Evolutionary conservation across 1,140 invertebrate species (phyloP).

Genomic region (Portunus trituberculatus): DNA sequence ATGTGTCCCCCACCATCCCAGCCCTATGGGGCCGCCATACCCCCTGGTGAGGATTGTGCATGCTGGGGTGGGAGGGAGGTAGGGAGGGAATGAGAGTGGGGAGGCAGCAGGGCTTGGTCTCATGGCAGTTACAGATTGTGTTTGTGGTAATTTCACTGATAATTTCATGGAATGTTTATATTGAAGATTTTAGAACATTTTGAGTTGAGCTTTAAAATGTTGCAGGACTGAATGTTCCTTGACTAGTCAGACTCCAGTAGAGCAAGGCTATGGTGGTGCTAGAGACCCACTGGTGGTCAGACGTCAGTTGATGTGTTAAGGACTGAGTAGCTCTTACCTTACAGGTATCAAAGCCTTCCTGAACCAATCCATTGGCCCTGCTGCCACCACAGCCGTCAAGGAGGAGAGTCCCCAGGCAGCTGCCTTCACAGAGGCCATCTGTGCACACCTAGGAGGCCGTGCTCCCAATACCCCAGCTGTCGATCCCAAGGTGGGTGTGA

Average conservation of each 20-base stretch:
- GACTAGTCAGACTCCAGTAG: too few species aligned
- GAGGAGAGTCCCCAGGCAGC: conserved; percentile 43
- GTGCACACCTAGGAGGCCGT: conserved; percentile 64
- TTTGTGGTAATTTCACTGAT: too few species aligned
- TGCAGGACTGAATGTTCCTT: too few species aligned
- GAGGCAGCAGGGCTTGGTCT: too few species aligned
- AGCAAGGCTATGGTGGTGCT: too few species aligned
- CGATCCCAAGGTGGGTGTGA: conserved; percentile 39
- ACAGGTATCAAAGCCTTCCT: conserved; percentile 62
- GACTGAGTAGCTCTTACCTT: conserved; percentile 31
- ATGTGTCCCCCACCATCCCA: conserved; percentile 67
- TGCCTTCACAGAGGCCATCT: conserved; percentile 66
- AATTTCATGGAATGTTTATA: too few species aligned
- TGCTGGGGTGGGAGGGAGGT: not conserved
- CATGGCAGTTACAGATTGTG: too few species aligned
- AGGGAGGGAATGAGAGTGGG: too few species aligned
- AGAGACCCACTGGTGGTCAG: too few species aligned
- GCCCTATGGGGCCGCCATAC: conserved; percentile 60
- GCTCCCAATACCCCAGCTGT: conserved; percentile 45
- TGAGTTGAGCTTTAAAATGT: too few species aligned
- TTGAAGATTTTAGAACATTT: too few species aligned
- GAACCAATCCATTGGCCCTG: conserved; percentile 40
- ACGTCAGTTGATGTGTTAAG: not conserved
- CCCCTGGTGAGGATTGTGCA: conserved; percentile 52
- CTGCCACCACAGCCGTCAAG: conserved; percentile 10